Percentiles rank a stretch among this genome's conserved stretches.
Evolutionary conservation across 1,140 invertebrate genomes (phyloP).

Genomic region (Pseudomyrmex concolor): DNA sequence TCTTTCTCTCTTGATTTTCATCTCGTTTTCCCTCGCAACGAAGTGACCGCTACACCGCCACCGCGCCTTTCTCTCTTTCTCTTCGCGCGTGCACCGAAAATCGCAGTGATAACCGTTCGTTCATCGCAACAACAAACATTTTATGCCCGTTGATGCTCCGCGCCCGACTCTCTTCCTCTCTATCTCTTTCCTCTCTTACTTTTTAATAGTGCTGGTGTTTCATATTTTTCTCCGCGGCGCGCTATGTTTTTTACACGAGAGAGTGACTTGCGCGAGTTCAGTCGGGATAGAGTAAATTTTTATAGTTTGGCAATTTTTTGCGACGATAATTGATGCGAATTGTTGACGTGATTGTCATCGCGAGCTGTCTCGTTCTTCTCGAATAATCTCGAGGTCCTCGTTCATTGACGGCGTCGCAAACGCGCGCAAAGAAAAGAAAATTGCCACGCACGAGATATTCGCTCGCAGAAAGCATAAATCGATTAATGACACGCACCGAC

Average conservation of each 20-base stretch:
- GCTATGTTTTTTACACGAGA: slow-evolving; percentile 65
- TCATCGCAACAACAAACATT: slow-evolving; percentile 73
- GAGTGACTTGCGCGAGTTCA: slow-evolving; percentile 64
- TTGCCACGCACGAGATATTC: neutral
- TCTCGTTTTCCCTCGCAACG: slow-evolving; percentile 37
- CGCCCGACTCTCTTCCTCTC: slow-evolving; percentile 38
- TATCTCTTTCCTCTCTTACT: too few relatives aligned
- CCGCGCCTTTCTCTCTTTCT: slow-evolving; percentile 62
- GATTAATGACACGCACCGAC: slow-evolving; percentile 71
- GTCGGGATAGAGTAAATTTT: slow-evolving; percentile 61
- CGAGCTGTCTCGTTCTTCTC: slow-evolving; percentile 24
- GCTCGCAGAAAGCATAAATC: slow-evolving; percentile 44
- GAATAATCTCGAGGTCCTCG: slow-evolving; percentile 31
- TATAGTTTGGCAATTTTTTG: slow-evolving; percentile 71
- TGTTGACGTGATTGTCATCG: slow-evolving; percentile 40
- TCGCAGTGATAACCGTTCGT: slow-evolving; percentile 74
- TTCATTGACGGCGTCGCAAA: slow-evolving; percentile 24
- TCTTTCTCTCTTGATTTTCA: slow-evolving; percentile 37
- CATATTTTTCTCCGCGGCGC: slow-evolving; percentile 47
- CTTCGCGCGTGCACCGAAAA: slow-evolving; percentile 74
- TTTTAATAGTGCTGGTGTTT: slow-evolving; percentile 50
- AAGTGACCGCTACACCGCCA: slow-evolving; percentile 2
- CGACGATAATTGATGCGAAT: slow-evolving; percentile 64
- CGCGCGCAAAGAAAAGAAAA: slow-evolving; percentile 30
- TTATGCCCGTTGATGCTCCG: slow-evolving; percentile 70